These are phyloP conservation scores for Procambarus virginalis DNA, from an alignment of 1,140 invertebrate genomes.

Conservation along the genomic window DNA sequence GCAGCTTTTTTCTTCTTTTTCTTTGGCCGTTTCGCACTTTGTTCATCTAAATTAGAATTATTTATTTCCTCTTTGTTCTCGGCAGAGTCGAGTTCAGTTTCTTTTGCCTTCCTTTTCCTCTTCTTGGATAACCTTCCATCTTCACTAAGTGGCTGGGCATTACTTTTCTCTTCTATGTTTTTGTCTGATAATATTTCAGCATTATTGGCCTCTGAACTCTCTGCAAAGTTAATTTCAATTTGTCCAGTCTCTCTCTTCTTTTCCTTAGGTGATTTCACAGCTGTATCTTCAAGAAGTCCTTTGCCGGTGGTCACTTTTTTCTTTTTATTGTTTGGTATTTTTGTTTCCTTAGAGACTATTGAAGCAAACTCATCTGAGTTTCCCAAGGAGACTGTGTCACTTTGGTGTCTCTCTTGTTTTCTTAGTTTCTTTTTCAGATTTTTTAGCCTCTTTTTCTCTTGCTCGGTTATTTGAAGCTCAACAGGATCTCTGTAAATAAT, in stretches of 20 bases:
- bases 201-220: background rate
- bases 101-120: background rate
- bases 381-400: slow-evolving; percentile 60
- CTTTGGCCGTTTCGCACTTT: background rate
- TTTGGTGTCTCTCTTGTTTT: slow-evolving; percentile 46
- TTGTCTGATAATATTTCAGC: background rate
- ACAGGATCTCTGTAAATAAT: slow-evolving; percentile 49
- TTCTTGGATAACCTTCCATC: background rate
- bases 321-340: background rate
- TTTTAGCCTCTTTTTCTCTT: slow-evolving; percentile 57
- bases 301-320: slow-evolving; percentile 2
- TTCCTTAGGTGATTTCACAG: slow-evolving; percentile 4
- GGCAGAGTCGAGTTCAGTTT: background rate
- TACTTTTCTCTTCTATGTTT: background rate
- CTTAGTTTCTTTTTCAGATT: slow-evolving; percentile 44
- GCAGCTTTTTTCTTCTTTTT: background rate
- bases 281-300: background rate
- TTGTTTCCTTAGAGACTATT: background rate
- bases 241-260: slow-evolving; percentile 5
- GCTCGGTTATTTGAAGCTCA: slow-evolving; percentile 38
- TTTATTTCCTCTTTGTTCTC: background rate
- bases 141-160: background rate
- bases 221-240: background rate
- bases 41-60: background rate
- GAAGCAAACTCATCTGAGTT: background rate